These are phyloP conservation scores for Erebia ligea DNA, from an alignment of 2,888 invertebrate genomes.

Conservation along the genomic window DNA sequence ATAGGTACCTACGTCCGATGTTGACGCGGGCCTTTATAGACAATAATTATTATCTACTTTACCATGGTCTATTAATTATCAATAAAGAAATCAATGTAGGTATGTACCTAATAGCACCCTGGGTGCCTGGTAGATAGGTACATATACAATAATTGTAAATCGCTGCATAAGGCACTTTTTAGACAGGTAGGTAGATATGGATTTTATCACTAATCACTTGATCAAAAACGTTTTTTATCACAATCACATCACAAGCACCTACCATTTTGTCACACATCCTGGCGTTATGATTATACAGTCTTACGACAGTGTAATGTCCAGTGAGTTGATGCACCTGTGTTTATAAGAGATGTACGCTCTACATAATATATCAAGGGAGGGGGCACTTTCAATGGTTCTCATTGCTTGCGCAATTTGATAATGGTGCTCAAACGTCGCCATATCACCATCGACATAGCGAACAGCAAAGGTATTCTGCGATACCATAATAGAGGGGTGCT, in stretches of 20 bases:
- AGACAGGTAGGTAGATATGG: no score
- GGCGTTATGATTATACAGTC: constrained; percentile 63
- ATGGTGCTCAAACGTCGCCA: constrained; percentile 71
- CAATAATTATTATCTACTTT: no score
- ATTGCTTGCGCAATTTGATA: constrained; percentile 69
- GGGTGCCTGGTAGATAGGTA: no score
- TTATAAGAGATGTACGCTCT: constrained; percentile 79
- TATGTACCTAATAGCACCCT: no score
- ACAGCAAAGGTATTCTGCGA: constrained; percentile 4
- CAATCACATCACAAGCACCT: constrained; percentile 56
- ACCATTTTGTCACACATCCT: constrained; percentile 79
- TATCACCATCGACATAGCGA: constrained; percentile 49
- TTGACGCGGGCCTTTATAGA: no score
- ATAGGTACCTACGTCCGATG: no score
- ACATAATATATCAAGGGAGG: constrained; percentile 73
- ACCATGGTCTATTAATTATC: no score
- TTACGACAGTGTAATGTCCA: constrained; percentile 74
- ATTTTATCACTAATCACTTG: constrained; percentile 8
- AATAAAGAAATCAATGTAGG: no score
- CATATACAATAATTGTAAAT: no score
- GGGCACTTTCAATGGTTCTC: constrained; percentile 81
- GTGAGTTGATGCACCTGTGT: constrained; percentile 73
- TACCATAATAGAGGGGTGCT: constrained; percentile 20
- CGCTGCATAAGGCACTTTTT: no score
- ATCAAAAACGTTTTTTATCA: constrained; percentile 7